A percentile compares a stretch with the other conserved stretches of the same genome.
Conservation (phyloP, 2,888 invertebrate genomes). For the Harmothoe impar region DNA sequence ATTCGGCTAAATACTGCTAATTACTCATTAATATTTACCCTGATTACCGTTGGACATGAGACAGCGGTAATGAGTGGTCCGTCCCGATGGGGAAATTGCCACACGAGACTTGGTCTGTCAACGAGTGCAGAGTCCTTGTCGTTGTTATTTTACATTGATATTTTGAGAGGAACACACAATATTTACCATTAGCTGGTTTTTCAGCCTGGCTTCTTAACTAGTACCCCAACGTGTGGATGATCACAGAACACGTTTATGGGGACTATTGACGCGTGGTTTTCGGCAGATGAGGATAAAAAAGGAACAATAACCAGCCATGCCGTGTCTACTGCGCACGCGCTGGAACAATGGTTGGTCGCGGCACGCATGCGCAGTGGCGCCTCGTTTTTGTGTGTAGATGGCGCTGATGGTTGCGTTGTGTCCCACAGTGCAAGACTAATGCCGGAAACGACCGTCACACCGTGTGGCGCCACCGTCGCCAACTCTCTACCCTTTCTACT, state of each 20-base stretch:
- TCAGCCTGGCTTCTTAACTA: constrained; percentile 16
- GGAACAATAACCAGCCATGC: background rate
- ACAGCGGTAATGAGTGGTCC: background rate
- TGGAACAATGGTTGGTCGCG: constrained; percentile 5
- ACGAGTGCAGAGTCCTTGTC: background rate
- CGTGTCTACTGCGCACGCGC: constrained; percentile 36
- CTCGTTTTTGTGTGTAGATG: background rate
- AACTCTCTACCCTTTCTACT: background rate
- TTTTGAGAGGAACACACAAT: constrained; percentile 20
- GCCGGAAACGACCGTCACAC: constrained; percentile 15
- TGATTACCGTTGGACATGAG: constrained; percentile 20
- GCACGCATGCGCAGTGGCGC: constrained; percentile 27
- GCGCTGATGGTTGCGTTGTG: constrained; percentile 12
- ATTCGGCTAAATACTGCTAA: constrained; percentile 29
- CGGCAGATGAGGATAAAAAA: background rate
- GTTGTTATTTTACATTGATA: constrained; percentile 24
- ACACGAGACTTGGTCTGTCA: background rate
- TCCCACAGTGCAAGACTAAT: background rate
- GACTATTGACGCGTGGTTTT: constrained; percentile 40
- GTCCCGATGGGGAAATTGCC: background rate
- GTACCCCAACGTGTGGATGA: constrained; percentile 22
- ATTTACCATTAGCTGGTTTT: background rate
- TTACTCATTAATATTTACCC: constrained; percentile 34
- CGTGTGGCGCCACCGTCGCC: background rate
- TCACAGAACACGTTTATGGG: background rate